phyloP scores from a whole-genome alignment of 2,888 invertebrate species.

The Cataglyphis altisquamis region DNA sequence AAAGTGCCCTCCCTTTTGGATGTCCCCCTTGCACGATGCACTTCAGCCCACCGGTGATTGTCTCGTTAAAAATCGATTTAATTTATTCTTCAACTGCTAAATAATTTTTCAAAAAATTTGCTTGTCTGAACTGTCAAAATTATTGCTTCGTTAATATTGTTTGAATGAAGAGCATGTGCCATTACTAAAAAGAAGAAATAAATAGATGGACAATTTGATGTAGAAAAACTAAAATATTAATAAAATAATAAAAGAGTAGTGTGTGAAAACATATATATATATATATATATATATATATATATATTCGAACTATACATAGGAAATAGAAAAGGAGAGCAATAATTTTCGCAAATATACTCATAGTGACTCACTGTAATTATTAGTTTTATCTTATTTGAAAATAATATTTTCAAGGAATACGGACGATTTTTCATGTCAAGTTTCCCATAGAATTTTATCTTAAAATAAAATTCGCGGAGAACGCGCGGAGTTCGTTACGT shows the following conservation, averaged over 20 bases:
- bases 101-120: background rate
- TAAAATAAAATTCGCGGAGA: background rate
- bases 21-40: slow-evolving; percentile 29
- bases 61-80: slow-evolving; percentile 5
- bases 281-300: too few species aligned
- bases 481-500: background rate
- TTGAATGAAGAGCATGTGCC: background rate
- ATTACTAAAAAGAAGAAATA: background rate
- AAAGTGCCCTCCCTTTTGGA: slow-evolving; percentile 1
- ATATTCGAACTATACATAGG: too few species aligned
- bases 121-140: background rate
- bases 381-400: background rate
- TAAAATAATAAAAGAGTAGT: background rate
- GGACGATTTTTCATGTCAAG: background rate
- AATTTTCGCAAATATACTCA: background rate
- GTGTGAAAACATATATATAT: too few species aligned
- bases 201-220: background rate
- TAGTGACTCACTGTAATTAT: background rate
- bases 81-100: slow-evolving; percentile 12
- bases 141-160: background rate
- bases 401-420: slow-evolving; percentile 3
- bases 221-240: background rate
- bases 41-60: background rate
- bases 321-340: background rate
- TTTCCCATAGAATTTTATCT: background rate